Conservation (phyloP, 2,113 vertebrate genomes). For the Harpagus bidentatus region DNA sequence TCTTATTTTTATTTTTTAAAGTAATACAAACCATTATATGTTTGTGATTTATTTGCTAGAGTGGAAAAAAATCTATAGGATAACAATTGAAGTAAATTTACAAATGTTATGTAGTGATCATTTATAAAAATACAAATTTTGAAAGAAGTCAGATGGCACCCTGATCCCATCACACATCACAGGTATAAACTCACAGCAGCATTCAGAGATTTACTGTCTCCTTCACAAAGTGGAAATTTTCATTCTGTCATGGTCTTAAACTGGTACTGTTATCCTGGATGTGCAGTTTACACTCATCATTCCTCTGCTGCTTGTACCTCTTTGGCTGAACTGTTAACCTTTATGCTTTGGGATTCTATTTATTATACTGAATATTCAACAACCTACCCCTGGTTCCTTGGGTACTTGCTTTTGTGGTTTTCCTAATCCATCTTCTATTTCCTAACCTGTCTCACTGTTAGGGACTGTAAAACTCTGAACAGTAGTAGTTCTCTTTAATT, state of each 20-base stretch:
- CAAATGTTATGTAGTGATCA: background rate
- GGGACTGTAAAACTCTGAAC: background rate
- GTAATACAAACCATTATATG: background rate
- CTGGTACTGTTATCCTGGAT: background rate
- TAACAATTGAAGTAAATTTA: background rate
- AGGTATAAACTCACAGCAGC: background rate
- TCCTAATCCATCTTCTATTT: background rate
- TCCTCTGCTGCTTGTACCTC: background rate
- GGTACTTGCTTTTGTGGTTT: background rate
- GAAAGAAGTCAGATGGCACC: background rate
- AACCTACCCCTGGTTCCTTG: background rate
- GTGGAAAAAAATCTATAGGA: background rate
- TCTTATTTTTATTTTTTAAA: background rate
- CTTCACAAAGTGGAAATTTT: background rate
- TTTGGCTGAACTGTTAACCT: background rate
- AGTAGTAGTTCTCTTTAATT: background rate
- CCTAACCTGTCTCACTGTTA: background rate
- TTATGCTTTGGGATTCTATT: background rate
- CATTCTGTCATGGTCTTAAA: background rate
- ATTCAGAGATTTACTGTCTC: background rate
- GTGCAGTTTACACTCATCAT: background rate
- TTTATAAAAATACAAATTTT: background rate
- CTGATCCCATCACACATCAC: background rate
- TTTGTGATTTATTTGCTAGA: background rate
- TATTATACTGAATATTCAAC: background rate